Base-by-base conservation (phyloP, 2,797 vertebrate genomes). In the Pagetopsis macropterus region DNA sequence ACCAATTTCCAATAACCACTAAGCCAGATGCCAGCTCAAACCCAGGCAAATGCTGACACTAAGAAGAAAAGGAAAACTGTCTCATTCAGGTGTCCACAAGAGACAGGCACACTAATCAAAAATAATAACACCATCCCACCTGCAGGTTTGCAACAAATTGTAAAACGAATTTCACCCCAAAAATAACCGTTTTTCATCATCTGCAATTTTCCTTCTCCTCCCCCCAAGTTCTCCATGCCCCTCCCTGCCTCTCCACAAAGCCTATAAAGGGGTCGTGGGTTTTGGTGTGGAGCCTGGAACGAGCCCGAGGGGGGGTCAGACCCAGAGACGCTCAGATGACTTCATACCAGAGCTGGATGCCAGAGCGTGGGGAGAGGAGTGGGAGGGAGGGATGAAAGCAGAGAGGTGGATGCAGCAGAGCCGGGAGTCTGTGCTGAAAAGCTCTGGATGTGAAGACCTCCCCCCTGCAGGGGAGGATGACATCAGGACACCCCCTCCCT, bases 311-410 rank as follows among this genome's bases (percentile, higher is more conserved):
- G 67, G 69, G 64, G 65, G 49, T 63, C 51, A 69, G 67, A 81
- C 76, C 68, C 72, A 68, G 65, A 78, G 72, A 60, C 13, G 65
- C 77, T 75, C 46, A 33, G 21, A 85, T 91, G 89, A 93, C 86
- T 90, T 91, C 90, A 91, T 87, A 74, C 70, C 63, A 82, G 73
- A 83, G 72, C 78, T 79, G 78, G 80, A 83, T 91, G 83, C 88
- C 89, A 92, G 84, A 83, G 68, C 19, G 66, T 59, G 77, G 56
- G 81, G 78, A 49, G 70, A 57, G 9, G 57, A 62, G 63, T 62
- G 65, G 49, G 69, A 75, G 49, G 49, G 58, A 64, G 65, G 65
- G 60, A 70, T 69, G 73, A 77, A 77, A 76, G 66, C 70, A 51
- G 46, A 78, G 74, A 85, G 54, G 64, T 86, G 79, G 78, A 77